phyloP scores from a whole-genome alignment of 2,797 vertebrate genomes.

The Squalus acanthias region DNA sequence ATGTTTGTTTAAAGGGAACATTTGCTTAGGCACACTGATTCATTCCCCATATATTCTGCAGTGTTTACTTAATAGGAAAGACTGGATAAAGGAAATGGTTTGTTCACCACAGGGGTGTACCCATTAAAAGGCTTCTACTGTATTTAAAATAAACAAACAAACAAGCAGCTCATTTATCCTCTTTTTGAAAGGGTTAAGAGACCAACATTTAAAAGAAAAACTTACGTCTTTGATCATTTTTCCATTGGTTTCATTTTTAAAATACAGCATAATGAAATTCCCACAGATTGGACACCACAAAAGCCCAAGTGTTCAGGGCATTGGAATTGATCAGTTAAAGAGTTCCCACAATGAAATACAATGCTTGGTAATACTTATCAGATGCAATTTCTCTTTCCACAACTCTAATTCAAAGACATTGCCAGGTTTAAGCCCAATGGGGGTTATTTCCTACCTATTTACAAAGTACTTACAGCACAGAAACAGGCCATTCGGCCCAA shows the following conservation, averaged over 20 bases:
- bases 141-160: slow-evolving; percentile 15
- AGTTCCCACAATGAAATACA: not conserved
- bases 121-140: slow-evolving; percentile 3
- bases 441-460: not conserved
- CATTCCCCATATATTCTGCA: slow-evolving; percentile 7
- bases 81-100: slow-evolving; percentile 25
- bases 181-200: not conserved
- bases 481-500: not conserved
- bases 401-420: not conserved
- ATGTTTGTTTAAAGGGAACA: slow-evolving; percentile 33
- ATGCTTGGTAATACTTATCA: not conserved
- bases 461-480: not conserved
- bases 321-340: not conserved
- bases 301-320: not conserved
- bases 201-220: not conserved
- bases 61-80: slow-evolving; percentile 17
- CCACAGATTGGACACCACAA: not conserved
- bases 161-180: slow-evolving; percentile 14
- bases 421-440: not conserved
- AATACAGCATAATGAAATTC: not conserved
- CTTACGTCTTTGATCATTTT: not conserved
- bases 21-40: slow-evolving; percentile 21
- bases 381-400: not conserved
- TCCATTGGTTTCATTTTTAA: not conserved
- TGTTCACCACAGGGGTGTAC: not conserved